Base-by-base conservation (phyloP, 2,113 vertebrate genomes). In the Nerophis ophidion region DNA sequence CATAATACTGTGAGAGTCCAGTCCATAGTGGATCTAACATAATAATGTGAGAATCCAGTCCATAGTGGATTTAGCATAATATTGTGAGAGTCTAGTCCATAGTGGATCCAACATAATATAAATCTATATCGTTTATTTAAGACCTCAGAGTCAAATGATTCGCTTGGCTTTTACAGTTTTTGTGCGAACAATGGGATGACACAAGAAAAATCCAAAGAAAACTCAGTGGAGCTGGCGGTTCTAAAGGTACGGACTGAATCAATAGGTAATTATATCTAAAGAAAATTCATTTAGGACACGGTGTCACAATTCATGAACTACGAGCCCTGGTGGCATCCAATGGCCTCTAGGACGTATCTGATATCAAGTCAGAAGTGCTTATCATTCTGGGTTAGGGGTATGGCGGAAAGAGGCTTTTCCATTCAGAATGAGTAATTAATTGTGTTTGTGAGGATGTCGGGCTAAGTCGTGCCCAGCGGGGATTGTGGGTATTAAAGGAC, bases 371-470 rank as follows among this genome's bases (percentile, higher is more conserved):
- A 12, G 73, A 80, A 71, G 65, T 79, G 71, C 65, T 81, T 79
- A 81, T 83, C 82, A 81, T 80, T 81, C 70, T 51, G 60, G 54
- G 75, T 79, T 81, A 83, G 79, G 81, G 74, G 68, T 65, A 59
- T 63, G 61, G 71, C 52, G 63, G 74, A 86, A 84, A 84, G 73
- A 72, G 74, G 58, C 60, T 83, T 86, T 88, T 81, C 75, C 54
- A 82, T 83, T 83, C 76, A 78, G 74, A 85, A 77, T 78, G 77
- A 74, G 81, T 81, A 86, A 84, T 86, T 80, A 83, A 88, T 88
- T 84, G 87, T 79, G 82, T 81, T 74, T 71, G 71, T 64, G 55
- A 74, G 75, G 77, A 77, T 84, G 81, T 83, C 55, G 45, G 71
- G 73, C 81, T 78, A 83, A 79, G 79, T 74, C 35, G 51, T 80